Evolutionary conservation across 2,797 vertebrate genomes (phyloP).

Genomic region (Spondyliosoma cantharus): DNA sequence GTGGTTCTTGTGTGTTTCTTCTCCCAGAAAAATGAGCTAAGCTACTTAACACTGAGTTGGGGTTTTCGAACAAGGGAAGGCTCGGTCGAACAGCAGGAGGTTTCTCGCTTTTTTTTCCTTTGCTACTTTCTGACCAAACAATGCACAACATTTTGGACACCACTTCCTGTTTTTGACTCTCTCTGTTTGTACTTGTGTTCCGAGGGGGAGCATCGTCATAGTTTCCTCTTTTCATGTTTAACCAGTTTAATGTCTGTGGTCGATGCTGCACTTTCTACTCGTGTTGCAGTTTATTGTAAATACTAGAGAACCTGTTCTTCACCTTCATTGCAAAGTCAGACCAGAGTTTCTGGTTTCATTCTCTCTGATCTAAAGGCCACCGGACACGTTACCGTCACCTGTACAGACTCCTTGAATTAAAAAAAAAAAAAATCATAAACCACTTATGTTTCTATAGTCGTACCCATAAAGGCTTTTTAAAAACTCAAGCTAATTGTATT

Average conservation of each 20-base stretch:
- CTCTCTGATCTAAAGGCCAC: constrained; percentile 41
- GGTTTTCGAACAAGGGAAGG: constrained; percentile 43
- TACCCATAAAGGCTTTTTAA: constrained; percentile 85
- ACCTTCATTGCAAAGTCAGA: constrained; percentile 13
- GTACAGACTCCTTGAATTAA: constrained; percentile 79
- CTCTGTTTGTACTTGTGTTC: constrained; percentile 1
- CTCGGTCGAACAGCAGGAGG: constrained; percentile 13
- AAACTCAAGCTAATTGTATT: constrained; percentile 85
- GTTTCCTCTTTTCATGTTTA: constrained; percentile 33
- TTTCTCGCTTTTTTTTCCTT: constrained; percentile 31
- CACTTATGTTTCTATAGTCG: constrained; percentile 86
- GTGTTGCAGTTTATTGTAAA: constrained; percentile 56
- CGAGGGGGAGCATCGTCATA: neutral
- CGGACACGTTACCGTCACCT: constrained; percentile 63
- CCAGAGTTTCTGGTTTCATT: constrained; percentile 26
- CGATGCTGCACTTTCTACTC: constrained; percentile 35
- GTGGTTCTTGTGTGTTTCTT: constrained; percentile 15
- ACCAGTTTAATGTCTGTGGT: constrained; percentile 37
- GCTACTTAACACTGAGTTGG: constrained; percentile 9
- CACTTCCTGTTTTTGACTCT: constrained; percentile 19
- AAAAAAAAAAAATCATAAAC: constrained; percentile 76
- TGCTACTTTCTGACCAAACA: constrained; percentile 55
- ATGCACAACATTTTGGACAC: constrained; percentile 37
- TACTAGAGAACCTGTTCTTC: constrained; percentile 32
- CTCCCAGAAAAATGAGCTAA: constrained; percentile 13